Conservation (phyloP, 2,797 vertebrate genomes). For the Hydrophis major region DNA sequence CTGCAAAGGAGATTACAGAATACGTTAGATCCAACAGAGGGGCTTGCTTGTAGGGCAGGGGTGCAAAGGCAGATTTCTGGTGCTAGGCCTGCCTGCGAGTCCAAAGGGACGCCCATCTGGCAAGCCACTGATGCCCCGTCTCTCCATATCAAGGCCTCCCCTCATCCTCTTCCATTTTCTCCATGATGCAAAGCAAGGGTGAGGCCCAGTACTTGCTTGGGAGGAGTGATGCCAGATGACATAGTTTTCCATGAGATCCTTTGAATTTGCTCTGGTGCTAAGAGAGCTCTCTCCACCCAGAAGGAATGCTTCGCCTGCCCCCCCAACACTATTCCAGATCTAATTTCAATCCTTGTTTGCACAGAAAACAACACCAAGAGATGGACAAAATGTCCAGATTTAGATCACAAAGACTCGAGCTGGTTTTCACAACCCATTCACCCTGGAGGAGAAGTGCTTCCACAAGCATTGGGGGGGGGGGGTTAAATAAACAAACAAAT, state of each 20-base stretch:
- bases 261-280: neutral
- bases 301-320: conserved; percentile 16
- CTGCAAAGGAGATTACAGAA: neutral
- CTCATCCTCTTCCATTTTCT: neutral
- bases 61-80: neutral
- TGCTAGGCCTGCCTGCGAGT: neutral
- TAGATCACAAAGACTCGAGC: neutral
- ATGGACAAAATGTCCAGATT: conserved; percentile 49
- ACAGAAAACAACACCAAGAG: conserved; percentile 32
- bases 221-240: conserved; percentile 5
- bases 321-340: neutral
- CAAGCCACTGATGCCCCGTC: neutral
- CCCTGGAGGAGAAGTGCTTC: neutral
- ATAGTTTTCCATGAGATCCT: conserved; percentile 4
- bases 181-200: neutral
- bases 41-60: neutral
- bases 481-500: neutral
- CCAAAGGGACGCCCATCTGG: neutral
- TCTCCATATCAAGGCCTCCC: neutral
- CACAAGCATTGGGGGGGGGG: neutral
- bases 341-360: conserved; percentile 13
- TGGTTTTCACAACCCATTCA: neutral
- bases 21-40: neutral
- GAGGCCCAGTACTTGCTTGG: conserved; percentile 13
- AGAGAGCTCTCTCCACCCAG: conserved; percentile 51